These are phyloP conservation scores for Galeopsomyia nigrocyanea DNA, from an alignment of 2,888 invertebrate genomes.

Conservation along the genomic window DNA sequence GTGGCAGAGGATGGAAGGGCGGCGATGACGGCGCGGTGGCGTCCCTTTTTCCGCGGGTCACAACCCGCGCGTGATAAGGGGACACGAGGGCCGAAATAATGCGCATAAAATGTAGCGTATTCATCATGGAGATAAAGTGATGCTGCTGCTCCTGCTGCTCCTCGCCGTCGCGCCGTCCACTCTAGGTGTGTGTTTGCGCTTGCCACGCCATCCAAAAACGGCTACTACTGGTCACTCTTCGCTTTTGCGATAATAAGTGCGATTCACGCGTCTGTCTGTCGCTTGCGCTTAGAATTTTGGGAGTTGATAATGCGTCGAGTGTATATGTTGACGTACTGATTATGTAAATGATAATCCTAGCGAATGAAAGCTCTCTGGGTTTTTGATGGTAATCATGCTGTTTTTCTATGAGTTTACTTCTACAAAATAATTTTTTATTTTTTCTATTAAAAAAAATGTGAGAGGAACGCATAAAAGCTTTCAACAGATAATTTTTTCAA, in stretches of 20 bases:
- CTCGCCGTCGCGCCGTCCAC: not conserved
- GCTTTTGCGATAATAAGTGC: constrained; percentile 8
- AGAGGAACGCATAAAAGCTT: no score
- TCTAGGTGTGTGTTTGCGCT: not conserved
- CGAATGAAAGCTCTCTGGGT: constrained; percentile 3
- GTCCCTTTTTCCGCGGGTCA: constrained; percentile 32
- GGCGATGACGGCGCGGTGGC: constrained; percentile 42
- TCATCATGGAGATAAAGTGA: constrained; percentile 68
- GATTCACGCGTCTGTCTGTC: not conserved
- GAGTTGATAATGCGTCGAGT: constrained; percentile 27
- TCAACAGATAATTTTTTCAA: no score
- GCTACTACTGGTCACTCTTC: constrained; percentile 27
- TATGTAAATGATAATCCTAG: constrained; percentile 18
- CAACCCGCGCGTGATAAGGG: constrained; percentile 42
- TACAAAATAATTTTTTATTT: no score
- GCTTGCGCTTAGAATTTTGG: not conserved
- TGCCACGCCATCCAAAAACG: not conserved
- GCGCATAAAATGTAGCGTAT: constrained; percentile 68
- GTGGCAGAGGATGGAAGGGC: constrained; percentile 6
- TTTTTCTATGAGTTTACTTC: no score
- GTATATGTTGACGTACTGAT: not conserved
- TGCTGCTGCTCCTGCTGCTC: constrained; percentile 50
- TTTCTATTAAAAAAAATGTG: no score
- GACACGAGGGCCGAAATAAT: constrained; percentile 60
- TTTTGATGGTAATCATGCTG: no score